A percentile compares a stretch with the other conserved stretches of the same genome.
Conservation (phyloP, 2,797 vertebrate species). For the Sebastes taczanowskii region DNA sequence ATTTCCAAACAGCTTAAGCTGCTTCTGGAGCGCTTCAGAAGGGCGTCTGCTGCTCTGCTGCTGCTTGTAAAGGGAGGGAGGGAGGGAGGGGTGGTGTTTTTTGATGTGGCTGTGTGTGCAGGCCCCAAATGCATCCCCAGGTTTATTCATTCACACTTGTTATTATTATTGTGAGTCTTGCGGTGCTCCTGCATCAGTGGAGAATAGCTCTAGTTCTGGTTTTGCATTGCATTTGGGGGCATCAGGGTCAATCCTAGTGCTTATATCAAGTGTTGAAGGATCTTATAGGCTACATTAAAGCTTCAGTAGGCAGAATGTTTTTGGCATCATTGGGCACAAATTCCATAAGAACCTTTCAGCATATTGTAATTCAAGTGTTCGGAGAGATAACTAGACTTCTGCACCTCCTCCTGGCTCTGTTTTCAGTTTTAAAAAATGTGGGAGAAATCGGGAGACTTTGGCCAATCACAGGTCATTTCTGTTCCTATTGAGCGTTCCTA, state of each 20-base stretch:
- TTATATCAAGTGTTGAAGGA: not conserved
- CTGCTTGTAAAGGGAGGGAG: conserved; percentile 22
- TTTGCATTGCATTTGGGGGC: conserved; percentile 50
- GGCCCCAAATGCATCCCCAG: conserved; percentile 17
- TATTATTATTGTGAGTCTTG: not conserved
- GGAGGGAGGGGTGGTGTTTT: not conserved
- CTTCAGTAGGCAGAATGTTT: too few species aligned
- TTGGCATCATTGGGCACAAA: too few species aligned
- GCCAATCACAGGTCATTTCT: too few species aligned
- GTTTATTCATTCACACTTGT: conserved; percentile 4
- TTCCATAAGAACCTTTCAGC: too few species aligned
- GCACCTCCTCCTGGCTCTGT: too few species aligned
- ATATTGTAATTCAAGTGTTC: too few species aligned
- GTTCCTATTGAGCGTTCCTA: too few species aligned
- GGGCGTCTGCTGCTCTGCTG: conserved; percentile 49
- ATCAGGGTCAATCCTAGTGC: not conserved
- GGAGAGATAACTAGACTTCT: too few species aligned
- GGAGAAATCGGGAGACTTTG: too few species aligned
- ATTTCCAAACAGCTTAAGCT: conserved; percentile 75
- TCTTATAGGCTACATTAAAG: too few species aligned
- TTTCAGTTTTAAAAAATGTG: too few species aligned
- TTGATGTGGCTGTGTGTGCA: conserved; percentile 38
- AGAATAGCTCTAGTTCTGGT: conserved; percentile 2
- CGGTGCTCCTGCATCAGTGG: not conserved
- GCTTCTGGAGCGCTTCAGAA: conserved; percentile 47